Conservation (phyloP, 1,140 invertebrate genomes). For the Drosophila parabipectinata region DNA sequence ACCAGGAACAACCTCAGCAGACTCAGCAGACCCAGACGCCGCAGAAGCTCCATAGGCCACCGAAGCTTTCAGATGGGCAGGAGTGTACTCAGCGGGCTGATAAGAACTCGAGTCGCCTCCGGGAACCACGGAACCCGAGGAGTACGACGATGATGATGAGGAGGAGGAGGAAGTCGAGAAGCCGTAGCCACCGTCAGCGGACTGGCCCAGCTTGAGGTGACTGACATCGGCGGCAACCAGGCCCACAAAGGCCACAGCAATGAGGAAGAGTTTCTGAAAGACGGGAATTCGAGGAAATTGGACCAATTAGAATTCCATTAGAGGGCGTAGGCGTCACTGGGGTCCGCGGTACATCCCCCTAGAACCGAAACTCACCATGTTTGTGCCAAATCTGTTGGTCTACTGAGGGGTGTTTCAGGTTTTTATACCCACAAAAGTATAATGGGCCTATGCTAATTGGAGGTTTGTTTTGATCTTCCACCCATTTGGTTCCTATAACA, state of each 20-base stretch:
- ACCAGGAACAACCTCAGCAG: not conserved
- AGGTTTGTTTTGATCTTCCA: constrained; percentile 51
- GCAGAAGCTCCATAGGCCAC: not conserved
- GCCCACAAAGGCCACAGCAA: constrained; percentile 56
- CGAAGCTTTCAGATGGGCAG: constrained; percentile 5
- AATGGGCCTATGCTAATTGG: constrained; percentile 72
- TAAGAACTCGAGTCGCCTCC: constrained; percentile 39
- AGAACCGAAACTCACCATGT: constrained; percentile 72
- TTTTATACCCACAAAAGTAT: constrained; percentile 67
- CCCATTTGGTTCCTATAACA: constrained; percentile 17
- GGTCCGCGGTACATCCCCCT: constrained; percentile 36
- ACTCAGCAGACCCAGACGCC: not conserved
- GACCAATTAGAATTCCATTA: not conserved
- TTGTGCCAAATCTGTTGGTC: constrained; percentile 63
- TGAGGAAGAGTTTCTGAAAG: constrained; percentile 61
- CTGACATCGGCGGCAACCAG: constrained; percentile 67
- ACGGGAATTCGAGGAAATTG: not conserved
- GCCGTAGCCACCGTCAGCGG: constrained; percentile 52
- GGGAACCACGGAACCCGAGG: constrained; percentile 18
- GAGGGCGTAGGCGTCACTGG: not conserved
- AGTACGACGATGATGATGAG: constrained; percentile 13
- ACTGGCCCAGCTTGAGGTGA: constrained; percentile 50
- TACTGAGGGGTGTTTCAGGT: constrained; percentile 51
- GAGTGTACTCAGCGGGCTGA: constrained; percentile 39
- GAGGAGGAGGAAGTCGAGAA: constrained; percentile 17